Conservation (phyloP, 2,113 vertebrate species). For the Chelonoidis abingdonii region DNA sequence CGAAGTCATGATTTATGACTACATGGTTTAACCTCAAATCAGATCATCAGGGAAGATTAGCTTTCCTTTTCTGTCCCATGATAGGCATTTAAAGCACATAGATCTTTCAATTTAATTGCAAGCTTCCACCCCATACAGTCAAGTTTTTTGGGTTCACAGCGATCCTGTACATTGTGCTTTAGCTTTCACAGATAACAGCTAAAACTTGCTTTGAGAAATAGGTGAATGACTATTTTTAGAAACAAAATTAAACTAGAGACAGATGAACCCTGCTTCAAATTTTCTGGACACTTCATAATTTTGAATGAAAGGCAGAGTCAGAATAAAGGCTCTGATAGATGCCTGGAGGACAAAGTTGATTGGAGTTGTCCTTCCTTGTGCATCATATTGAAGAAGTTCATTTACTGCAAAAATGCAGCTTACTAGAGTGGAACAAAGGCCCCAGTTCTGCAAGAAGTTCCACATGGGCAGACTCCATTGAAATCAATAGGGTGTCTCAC, state of each 20-base stretch:
- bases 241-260: neutral
- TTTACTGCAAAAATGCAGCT: neutral
- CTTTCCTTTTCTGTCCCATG: neutral
- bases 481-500: neutral
- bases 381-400: neutral
- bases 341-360: neutral
- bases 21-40: neutral
- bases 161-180: neutral
- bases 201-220: slow-evolving; percentile 14
- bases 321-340: neutral
- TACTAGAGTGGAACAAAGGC: neutral
- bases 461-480: neutral
- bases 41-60: neutral
- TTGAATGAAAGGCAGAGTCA: neutral
- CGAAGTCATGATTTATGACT: neutral
- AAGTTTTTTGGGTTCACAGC: neutral
- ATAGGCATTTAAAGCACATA: neutral
- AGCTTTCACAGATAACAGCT: slow-evolving; percentile 16
- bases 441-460: neutral
- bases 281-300: neutral
- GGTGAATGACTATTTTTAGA: neutral
- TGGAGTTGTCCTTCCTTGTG: neutral
- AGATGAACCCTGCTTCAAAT: neutral
- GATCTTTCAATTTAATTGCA: neutral
- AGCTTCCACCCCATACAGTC: neutral